A percentile compares a stretch with the other conserved stretches of the same genome.
These are phyloP conservation scores for Himalopsyche kuldschensis DNA, from an alignment of 2,888 invertebrate species.

Conservation along the genomic window DNA sequence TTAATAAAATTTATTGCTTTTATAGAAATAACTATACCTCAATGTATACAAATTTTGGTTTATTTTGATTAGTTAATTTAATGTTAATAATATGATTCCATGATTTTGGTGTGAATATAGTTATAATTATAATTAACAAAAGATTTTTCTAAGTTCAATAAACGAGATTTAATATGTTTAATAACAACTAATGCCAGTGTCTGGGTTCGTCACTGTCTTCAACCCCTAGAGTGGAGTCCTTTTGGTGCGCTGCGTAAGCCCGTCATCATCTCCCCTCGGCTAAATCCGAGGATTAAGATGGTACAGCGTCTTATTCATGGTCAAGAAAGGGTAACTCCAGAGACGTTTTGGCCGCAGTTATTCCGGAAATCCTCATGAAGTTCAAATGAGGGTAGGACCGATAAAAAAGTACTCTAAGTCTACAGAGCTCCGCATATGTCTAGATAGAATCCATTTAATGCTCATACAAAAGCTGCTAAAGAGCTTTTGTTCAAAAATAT, in stretches of 20 bases:
- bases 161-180: too few species aligned
- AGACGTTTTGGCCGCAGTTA: slow-evolving; percentile 6
- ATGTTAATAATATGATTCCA: too few species aligned
- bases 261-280: slow-evolving; percentile 35
- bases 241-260: slow-evolving; percentile 26
- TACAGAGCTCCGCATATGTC: slow-evolving; percentile 20
- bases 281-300: slow-evolving; percentile 35
- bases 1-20: too few species aligned
- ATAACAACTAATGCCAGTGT: too few species aligned
- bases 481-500: slow-evolving; percentile 29
- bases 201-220: neutral
- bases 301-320: slow-evolving; percentile 35
- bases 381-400: slow-evolving; percentile 37
- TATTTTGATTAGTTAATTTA: too few species aligned
- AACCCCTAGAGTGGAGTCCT: slow-evolving; percentile 2
- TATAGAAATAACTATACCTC: too few species aligned
- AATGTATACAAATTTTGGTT: too few species aligned
- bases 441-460: slow-evolving; percentile 26
- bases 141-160: too few species aligned
- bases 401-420: slow-evolving; percentile 33
- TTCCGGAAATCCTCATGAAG: slow-evolving; percentile 31
- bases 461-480: slow-evolving; percentile 35
- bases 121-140: too few species aligned
- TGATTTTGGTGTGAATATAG: too few species aligned
- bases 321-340: slow-evolving; percentile 31